Evolutionary conservation across 2,888 invertebrate species (phyloP).

Genomic region (Schizaphis graminum): DNA sequence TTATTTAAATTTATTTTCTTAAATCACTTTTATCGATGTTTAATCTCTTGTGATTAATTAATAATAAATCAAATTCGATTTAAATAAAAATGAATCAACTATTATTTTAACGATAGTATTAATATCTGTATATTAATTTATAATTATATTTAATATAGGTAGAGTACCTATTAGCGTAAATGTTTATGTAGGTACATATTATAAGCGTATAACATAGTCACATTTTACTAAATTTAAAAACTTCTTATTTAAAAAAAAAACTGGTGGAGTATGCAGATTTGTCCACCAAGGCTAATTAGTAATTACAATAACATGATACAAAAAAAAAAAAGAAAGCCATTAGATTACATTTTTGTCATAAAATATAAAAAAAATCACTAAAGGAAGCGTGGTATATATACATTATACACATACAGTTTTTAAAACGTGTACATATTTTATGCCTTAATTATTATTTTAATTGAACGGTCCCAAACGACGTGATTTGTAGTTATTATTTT

Average conservation of each 20-base stretch:
- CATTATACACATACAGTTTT: neutral
- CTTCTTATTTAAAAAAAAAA: neutral
- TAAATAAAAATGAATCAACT: neutral
- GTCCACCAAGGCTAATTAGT: neutral
- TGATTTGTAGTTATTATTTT: constrained; percentile 6
- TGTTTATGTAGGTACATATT: neutral
- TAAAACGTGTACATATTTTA: neutral
- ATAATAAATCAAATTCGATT: neutral
- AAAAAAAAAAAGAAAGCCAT: neutral
- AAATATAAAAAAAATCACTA: neutral
- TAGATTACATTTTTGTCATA: neutral
- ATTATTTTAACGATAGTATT: neutral
- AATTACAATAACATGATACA: neutral
- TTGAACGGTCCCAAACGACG: constrained; percentile 5
- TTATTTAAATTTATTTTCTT: neutral
- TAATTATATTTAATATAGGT: neutral
- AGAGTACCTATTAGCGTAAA: too few relatives aligned
- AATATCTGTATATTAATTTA: neutral
- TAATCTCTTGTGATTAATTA: neutral
- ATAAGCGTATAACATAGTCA: neutral
- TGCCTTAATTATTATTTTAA: constrained; percentile 29
- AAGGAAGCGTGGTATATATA: neutral
- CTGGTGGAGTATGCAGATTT: neutral
- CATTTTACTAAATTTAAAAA: neutral
- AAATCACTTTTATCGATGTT: neutral